Evolutionary conservation across 2,113 vertebrate species (phyloP).

Genomic region (Paraplagusia blochii): DNA sequence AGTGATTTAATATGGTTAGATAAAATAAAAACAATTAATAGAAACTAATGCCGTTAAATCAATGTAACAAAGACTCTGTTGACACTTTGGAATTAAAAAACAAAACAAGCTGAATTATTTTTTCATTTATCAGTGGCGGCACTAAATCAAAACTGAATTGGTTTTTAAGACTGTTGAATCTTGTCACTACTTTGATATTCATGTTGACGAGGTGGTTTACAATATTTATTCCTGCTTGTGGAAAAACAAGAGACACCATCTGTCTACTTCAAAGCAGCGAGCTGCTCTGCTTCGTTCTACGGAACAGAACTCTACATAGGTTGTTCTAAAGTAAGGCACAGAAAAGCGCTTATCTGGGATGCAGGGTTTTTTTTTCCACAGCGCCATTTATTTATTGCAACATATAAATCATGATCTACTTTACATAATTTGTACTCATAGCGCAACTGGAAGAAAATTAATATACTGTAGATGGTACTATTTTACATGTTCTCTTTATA

Average conservation of each 20-base stretch:
- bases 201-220: background rate
- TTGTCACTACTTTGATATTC: too few relatives aligned
- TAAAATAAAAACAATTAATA: too few relatives aligned
- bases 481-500: background rate
- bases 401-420: background rate
- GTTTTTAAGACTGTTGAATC: too few relatives aligned
- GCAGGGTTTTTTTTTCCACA: too few relatives aligned
- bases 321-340: background rate
- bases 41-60: too few relatives aligned
- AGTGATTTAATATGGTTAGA: conserved; percentile 6
- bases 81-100: too few relatives aligned
- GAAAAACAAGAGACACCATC: background rate
- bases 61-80: too few relatives aligned
- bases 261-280: background rate
- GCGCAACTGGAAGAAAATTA: background rate
- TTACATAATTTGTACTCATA: background rate
- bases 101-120: too few relatives aligned
- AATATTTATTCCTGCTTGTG: background rate
- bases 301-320: background rate
- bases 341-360: too few relatives aligned
- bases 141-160: too few relatives aligned
- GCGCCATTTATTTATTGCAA: background rate
- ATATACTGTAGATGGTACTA: background rate
- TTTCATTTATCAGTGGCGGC: too few relatives aligned
- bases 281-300: too few relatives aligned